Evolutionary conservation across 37 sponge, comb jelly and placozoan species (phyloP), one percentile per base, ranked within the genome.

Genomic region (Aphrocallistes beatrix): DNA sequence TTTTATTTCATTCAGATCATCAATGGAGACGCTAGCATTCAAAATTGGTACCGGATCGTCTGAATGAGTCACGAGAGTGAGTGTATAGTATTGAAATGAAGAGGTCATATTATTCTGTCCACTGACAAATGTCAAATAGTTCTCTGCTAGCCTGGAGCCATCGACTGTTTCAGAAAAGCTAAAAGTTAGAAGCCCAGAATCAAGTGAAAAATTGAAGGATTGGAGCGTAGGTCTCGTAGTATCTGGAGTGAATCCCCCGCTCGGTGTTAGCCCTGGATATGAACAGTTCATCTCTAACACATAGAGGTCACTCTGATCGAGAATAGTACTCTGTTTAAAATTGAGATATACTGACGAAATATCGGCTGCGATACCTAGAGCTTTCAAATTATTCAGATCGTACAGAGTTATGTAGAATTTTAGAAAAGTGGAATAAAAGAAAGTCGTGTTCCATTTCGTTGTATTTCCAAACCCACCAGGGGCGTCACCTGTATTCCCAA

Each of bases 331-430:
- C 32, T 50, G 60, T 34, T 84, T 87, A 39, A 88, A 88, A 0
- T 90, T 85, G 16, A 95, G 86, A 48, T 84, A 95, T 9, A 90
- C 86, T 0, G 91, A 89, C 16, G 42, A 39, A 36, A 48, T 16
- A 0, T 38, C n/a, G 10, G 36, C 38, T 36, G 91, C 96, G 37
- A 95, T 95, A 23, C 85, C 85, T 48, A 88, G 69, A 28, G 84
- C 90, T 82, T 95, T 95, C 47, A 95, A 51, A 6, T 49, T 83
- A 87, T 95, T 95, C 81, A 92, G 48, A 51, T 95, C 96, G 37
- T 81, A 38, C 0, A 91, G 89, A 37, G 86, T 81, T 0, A 95
- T 37, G 17, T 37, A 82, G 51, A 95, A 87, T 21, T 90, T 50
- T 9, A 91, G 82, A 34, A 50, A 36, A 37, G 87, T 88, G 16